Base-by-base conservation (phyloP, 1,140 invertebrate species). In the Drosophila bocqueti region DNA sequence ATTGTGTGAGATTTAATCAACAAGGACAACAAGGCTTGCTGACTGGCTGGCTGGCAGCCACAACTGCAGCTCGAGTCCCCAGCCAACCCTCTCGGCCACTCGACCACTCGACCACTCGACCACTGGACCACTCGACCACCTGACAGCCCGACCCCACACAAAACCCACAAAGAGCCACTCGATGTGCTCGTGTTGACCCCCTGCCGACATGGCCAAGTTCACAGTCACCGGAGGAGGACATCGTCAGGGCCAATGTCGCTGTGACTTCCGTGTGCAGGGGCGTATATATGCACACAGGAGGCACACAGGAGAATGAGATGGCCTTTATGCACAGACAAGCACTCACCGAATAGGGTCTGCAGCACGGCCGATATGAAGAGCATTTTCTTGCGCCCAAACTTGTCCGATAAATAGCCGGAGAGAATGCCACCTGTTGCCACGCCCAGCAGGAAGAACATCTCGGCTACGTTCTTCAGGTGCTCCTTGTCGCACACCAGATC, bases 371-470 rank as follows among this genome's bases (percentile, higher is more conserved):
- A 95, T 34, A 95, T 92, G 93, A 97, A 95, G 52, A 97, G 92
- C 43, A 96, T 96, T 50, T 93, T 94, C 93, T 97, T 97, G 64
- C 97, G 94, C 9, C 97, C 97, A 80, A 95, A 96, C 92, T 94
- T 95, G 91, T 96, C 96, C n/a, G 96, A 96, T 50, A 96, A 94
- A 83, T 95, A 95, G 24, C 96, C 96, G 43, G 95, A 95, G 4
- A 96, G 94, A 11, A 96, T 94, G 43, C 96, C 96, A 69, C 96
- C 96, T 57, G 95, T 91, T 55, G 95, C 95, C 4, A 96, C 95
- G 38, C 96, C 96, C 38, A 95, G 92, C 26, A 96, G 91, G 89
- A 96, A 96, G 83, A 95, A 94, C 92, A 96, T 95, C 93, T 96
- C 96, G 13, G 95, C 95, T 5, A 96, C 91, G 78, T 95, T 95